phyloP scores from a whole-genome alignment of 2,113 vertebrate species.

The Euleptes europaea region DNA sequence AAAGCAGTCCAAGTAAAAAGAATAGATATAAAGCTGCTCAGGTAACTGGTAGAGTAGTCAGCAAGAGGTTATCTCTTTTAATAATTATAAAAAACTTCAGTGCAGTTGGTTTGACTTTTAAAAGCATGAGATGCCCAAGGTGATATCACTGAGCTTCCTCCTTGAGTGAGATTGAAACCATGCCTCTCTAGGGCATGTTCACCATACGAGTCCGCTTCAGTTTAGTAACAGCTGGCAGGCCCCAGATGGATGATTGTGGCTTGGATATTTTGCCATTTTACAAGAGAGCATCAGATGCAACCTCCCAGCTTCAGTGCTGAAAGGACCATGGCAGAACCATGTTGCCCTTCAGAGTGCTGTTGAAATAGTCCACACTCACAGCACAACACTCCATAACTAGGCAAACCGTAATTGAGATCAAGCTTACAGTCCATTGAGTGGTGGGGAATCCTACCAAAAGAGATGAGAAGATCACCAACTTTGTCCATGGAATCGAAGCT shows the following conservation, averaged over 20 bases:
- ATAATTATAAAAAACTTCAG: not conserved
- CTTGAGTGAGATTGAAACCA: not conserved
- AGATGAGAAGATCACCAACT: not conserved
- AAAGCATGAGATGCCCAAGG: not conserved
- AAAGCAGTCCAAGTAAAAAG: too few species aligned
- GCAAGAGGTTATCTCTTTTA: not conserved
- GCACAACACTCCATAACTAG: not conserved
- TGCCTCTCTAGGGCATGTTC: not conserved
- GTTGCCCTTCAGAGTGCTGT: not conserved
- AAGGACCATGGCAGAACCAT: not conserved
- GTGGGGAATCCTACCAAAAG: not conserved
- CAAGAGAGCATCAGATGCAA: not conserved
- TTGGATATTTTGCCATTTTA: too few species aligned
- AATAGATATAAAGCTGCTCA: too few species aligned
- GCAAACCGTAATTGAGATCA: not conserved
- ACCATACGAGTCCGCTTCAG: not conserved
- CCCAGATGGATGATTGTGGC: too few species aligned
- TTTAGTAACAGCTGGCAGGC: not conserved
- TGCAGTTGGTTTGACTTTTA: not conserved
- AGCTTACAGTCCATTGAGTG: not conserved
- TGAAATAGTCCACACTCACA: not conserved
- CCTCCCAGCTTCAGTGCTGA: not conserved
- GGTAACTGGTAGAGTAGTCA: too few species aligned
- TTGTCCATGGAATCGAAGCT: not conserved
- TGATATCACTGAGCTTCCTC: not conserved